Evolutionary conservation across 2,113 vertebrate genomes (phyloP), one percentile per base, ranked within the genome.

Genomic region (Lichenostomus cassidix): DNA sequence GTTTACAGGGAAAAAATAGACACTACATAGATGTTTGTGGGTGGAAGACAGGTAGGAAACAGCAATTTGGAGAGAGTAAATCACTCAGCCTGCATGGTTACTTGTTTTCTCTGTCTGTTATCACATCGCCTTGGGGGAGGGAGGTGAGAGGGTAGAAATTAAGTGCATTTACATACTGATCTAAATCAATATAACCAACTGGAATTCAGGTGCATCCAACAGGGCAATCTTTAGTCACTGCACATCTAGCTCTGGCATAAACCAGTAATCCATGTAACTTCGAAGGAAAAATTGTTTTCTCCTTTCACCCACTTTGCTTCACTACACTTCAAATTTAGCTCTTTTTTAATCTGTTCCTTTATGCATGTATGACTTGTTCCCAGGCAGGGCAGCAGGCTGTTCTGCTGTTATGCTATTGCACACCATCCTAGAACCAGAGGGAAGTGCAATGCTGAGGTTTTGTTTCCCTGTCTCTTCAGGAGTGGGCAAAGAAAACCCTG

Each of bases 241-340:
- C 21, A 23, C 20, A 17, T 29, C 35, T 52, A 31, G 24, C 46
- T 69, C 59, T 69, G 78, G 33, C 13, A 39, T 76, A 63, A 84
- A 33, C 20, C 37, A 56, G 24, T 49, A 53, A 76, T 60, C 41
- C 27, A n/a, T 55, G 15, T 22, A 73, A 5, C 15, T 53, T 58
- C 33, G 73, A 69, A 50, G 31, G 33, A 74, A 63, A 80, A 58
- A 39, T 8, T 9, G 1, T 42, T 50, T 28, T 35, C 7, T n/a
- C 21, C 21, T 82, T 83, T 76, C 3, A 9, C 76, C 13, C 12
- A 41, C 23, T 79, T 92, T 1, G 1, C 53, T 79, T 91, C 23
- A 29, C 27, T 50, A 2, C 0, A 0, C 22, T 70, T 69, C 41
- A 56, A 18, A 18, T 46, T 7, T 5, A 77, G 10, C 8, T 47